These are phyloP conservation scores for Morinoia aosen DNA, from an alignment of 2,888 invertebrate species.

Conservation along the genomic window DNA sequence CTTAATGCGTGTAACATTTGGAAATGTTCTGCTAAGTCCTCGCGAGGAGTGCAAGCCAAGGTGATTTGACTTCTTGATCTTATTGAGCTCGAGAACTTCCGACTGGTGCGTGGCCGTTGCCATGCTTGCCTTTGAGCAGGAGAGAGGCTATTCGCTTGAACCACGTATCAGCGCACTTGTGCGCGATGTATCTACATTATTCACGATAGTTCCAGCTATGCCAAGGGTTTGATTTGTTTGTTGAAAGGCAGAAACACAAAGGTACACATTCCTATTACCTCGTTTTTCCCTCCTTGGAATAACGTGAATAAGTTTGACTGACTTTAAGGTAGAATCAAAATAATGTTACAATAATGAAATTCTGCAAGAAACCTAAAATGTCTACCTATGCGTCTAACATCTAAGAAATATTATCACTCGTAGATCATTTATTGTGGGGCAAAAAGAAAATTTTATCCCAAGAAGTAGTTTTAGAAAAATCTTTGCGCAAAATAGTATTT, in stretches of 20 bases:
- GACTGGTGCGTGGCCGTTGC: neutral
- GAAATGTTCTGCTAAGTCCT: neutral
- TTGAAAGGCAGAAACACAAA: neutral
- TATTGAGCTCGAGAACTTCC: neutral
- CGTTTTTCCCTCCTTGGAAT: neutral
- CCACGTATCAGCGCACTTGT: too few species aligned
- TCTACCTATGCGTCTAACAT: too few species aligned
- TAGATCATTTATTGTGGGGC: too few species aligned
- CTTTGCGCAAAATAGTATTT: too few species aligned
- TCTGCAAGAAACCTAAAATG: too few species aligned
- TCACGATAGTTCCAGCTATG: neutral
- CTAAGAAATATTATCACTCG: too few species aligned
- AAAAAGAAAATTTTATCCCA: too few species aligned
- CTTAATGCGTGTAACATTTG: neutral
- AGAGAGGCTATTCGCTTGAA: neutral
- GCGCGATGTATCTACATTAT: too few species aligned
- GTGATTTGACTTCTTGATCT: neutral
- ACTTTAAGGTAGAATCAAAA: neutral
- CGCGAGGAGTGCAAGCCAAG: neutral
- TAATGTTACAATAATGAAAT: neutral
- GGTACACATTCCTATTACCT: neutral
- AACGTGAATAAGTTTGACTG: neutral
- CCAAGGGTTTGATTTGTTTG: neutral
- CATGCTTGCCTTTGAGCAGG: neutral
- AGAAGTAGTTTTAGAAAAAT: too few species aligned